Base-by-base conservation (phyloP, 2,113 vertebrate genomes). In the Brachyhypopomus occidentalis region DNA sequence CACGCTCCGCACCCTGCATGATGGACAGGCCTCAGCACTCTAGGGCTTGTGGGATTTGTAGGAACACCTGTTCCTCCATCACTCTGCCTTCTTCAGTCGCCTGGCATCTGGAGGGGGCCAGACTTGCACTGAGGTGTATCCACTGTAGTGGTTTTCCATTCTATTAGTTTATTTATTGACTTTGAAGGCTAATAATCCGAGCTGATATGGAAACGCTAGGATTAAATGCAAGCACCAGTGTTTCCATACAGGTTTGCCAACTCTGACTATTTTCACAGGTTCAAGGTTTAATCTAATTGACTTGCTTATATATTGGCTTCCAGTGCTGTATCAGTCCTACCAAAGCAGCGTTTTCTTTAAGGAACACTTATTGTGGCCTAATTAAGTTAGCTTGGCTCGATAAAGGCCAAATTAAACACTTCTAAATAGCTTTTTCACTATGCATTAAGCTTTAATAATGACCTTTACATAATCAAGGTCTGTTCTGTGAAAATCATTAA, bases 11-110 rank as follows among this genome's bases (percentile, higher is more conserved):
- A 48, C 11, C 22, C 20, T 22, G 30, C 60, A 48, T 75, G 75
- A 81, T 22, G 71, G 64, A 84, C 79, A 85, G 70, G 60, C 62
- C 34, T 41, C 45, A 55, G 34, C 23, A 23, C n/a, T 36, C 23
- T 6, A 6, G 69, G 9, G 64, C 52, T 66, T 81, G 34, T 84
- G 83, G 78, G 69, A 73, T 72, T 56, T 77, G 74, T 73, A 56
- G 72, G 55, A 80, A 52, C 74, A 73, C 75, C 74, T 73, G 72
- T 69, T 58, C 52, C 41, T 74, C 72, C 56, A 20, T 48, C 25
- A 48, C 60, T 70, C 17, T 1, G 1, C 59, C 73, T 76, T 27
- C 34, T 5, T 17, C 41, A 41, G 41, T 9, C 41, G 9, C 5
- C 41, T 41, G 41, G 5, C 9, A 8, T 41, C 41, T 41, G 41